phyloP scores from a whole-genome alignment of 2,888 invertebrate genomes.

The Caenorhabditis zanzibari region DNA sequence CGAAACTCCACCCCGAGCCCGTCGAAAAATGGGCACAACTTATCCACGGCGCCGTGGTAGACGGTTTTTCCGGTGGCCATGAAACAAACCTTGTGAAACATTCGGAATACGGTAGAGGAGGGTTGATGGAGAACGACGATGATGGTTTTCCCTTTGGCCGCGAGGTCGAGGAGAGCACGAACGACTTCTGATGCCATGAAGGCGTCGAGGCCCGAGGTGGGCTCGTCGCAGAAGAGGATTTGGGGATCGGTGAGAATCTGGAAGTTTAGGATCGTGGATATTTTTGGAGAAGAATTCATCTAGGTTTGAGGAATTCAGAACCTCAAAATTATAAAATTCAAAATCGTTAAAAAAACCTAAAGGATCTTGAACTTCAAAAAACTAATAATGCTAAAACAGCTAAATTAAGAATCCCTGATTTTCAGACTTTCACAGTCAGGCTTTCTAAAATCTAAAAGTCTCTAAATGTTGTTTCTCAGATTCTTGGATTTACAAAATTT shows the following conservation, averaged over 20 bases:
- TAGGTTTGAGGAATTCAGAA: too few relatives aligned
- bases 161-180: slow-evolving; percentile 84
- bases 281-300: too few relatives aligned
- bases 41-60: slow-evolving; percentile 75
- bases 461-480: too few relatives aligned
- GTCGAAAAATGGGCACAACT: slow-evolving; percentile 74
- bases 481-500: too few relatives aligned
- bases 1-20: slow-evolving; percentile 58
- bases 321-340: too few relatives aligned
- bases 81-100: slow-evolving; percentile 88
- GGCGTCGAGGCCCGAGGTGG: slow-evolving; percentile 78
- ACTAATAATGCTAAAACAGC: too few relatives aligned
- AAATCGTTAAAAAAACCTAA: too few relatives aligned
- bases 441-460: too few relatives aligned
- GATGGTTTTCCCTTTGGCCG: slow-evolving; percentile 90
- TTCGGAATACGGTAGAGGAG: slow-evolving; percentile 91
- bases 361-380: too few relatives aligned
- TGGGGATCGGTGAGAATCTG: slow-evolving; percentile 77
- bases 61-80: slow-evolving; percentile 78
- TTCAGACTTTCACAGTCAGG: too few relatives aligned
- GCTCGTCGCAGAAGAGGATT: slow-evolving; percentile 79
- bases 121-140: slow-evolving; percentile 96
- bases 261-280: too few relatives aligned
- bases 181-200: slow-evolving; percentile 79
- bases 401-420: too few relatives aligned